phyloP scores from a whole-genome alignment of 2,888 invertebrate genomes.

The Encarsia formosa region DNA sequence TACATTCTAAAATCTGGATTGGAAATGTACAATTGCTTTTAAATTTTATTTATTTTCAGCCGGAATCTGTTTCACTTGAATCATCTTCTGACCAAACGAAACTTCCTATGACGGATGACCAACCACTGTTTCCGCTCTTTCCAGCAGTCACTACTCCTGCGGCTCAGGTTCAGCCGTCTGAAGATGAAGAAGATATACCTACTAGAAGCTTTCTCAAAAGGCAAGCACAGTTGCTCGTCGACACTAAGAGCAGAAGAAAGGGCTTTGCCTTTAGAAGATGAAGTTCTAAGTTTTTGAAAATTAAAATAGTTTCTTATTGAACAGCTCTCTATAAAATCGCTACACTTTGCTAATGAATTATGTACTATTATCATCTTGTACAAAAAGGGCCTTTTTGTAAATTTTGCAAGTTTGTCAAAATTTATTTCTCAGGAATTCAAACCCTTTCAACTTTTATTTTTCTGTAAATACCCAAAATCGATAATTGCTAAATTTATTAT shows the following conservation, averaged over 20 bases:
- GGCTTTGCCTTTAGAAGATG: slow-evolving; percentile 55
- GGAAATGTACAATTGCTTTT: no score
- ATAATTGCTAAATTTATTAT: no score
- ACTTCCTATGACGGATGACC: slow-evolving; percentile 32
- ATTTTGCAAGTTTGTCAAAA: no score
- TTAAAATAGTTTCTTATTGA: not conserved
- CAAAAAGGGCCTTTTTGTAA: no score
- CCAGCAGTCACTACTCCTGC: slow-evolving; percentile 35
- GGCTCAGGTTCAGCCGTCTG: slow-evolving; percentile 52
- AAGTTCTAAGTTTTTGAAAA: slow-evolving; percentile 5
- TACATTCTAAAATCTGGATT: no score
- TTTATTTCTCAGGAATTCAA: no score
- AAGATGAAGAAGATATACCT: slow-evolving; percentile 81
- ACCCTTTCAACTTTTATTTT: no score
- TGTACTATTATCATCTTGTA: not conserved
- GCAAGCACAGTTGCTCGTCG: slow-evolving; percentile 78
- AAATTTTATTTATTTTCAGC: slow-evolving; percentile 29
- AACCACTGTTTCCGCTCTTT: slow-evolving; percentile 42
- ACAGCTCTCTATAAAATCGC: not conserved
- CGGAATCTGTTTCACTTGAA: slow-evolving; percentile 38
- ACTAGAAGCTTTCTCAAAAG: slow-evolving; percentile 74
- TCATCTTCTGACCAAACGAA: slow-evolving; percentile 35
- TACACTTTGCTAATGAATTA: not conserved
- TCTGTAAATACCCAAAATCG: no score
- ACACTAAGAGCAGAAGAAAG: slow-evolving; percentile 76